Base-by-base conservation (phyloP, 1,140 invertebrate species). In the Drosophila tani region DNA sequence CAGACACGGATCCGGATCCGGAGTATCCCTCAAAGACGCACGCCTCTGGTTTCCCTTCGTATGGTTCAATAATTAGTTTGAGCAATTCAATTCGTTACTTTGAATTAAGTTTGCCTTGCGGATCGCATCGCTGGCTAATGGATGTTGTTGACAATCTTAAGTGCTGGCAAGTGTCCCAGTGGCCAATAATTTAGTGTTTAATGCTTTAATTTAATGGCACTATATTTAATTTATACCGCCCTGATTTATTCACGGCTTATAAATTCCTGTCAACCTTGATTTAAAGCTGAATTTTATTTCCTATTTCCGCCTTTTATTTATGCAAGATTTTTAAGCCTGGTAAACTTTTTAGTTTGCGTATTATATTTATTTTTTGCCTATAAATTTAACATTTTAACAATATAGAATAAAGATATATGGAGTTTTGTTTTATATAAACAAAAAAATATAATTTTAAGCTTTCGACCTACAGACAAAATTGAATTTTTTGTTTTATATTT, bases 61-160 rank as follows among this genome's bases (percentile, higher is more conserved):
- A 53, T 51, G 40, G 29, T 51, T 59, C 62, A 50, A 85, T 85
- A 77, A 84, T 78, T 78, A 77, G 82, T 78, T 83, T 78, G 64
- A 53, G 40, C 70, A 82, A 66, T 73, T 82, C 67, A 70, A 65
- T 73, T 57, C 46, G 43, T 75, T 75, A 64, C 53, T 55, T 47
- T 75, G 69, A 75, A 75, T 75, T 66, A 45, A 58, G 59, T 77
- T 69, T 60, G 49, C 70, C 81, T 64, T 68, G 62, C 69, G 55
- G 53, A 35, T 40, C 49, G 50, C 50, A 32, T 56, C 21, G 29
- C 27, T 9, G 17, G 41, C 66, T 55, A 68, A 43, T 81, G 60
- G 27, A 9, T 73, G 46, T 21, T 73, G 67, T 60, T 60, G 70
- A 74, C 70, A 74, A 29, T 38, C 53, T 27, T 21, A 74, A 73